Base-by-base conservation (phyloP, 2,888 invertebrate genomes). In the Oxytorus armatus region DNA sequence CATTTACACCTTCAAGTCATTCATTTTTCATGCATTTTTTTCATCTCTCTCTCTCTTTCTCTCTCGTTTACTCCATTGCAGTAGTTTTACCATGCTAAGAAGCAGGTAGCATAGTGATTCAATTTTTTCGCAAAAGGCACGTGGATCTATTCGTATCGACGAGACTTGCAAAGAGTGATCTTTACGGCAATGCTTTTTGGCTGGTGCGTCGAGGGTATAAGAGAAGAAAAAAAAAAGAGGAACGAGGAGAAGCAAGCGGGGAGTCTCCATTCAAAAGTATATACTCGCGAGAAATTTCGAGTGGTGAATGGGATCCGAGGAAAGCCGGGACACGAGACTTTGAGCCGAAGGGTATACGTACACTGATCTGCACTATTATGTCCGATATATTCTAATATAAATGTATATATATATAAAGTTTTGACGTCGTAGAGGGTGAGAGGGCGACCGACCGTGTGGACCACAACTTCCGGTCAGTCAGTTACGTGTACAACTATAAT, bases 381-480 rank as follows among this genome's bases (percentile, higher is more conserved):
- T 70, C 18, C 47, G 36, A 70, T 57, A n/a, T n/a, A n/a, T 72
- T 61, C 23, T 36, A 8, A n/a, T 47, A 10, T 23, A 23, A n/a
- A 55, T 16, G 10, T 36, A 36, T 1, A 10, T n/a, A 39, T 23
- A 63, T 55, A n/a, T n/a, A n/a, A n/a, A 68, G 23, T 59, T 47
- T 77, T 63, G 59, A 83, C 81, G 82, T 82, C 73, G 83, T n/a
- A n/a, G 84, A 77, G 73, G 59, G 74, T 63, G 74, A 78, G 76
- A 66, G 57, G 77, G 70, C 51, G 39, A 59, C 51, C 59, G 77
- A 70, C 65, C 80, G 82, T 66, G 76, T 51, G 80, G 66, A 82
- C 84, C 84, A 55, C 83, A 78, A 86, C 85, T 90, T 90, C 90
- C 89, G 90, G 90, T 89, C 90, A 86, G 82, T 83, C 84, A n/a